A percentile compares a stretch with the other conserved stretches of the same genome.
phyloP scores from a whole-genome alignment of 2,113 vertebrate genomes.

The Carlito syrichta region DNA sequence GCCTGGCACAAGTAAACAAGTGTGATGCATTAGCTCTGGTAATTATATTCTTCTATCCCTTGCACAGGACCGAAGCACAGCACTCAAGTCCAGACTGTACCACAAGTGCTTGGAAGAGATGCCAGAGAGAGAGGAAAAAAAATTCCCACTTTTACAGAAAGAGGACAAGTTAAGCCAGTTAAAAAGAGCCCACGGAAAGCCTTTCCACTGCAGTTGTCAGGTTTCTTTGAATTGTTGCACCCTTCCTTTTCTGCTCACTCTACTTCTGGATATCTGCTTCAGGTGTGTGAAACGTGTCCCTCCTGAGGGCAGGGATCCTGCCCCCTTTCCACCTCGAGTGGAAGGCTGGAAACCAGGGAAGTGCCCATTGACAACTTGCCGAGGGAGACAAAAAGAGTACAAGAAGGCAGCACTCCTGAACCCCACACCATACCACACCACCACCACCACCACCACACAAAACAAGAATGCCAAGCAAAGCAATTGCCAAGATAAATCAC shows the following conservation, averaged over 20 bases:
- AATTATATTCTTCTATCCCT: conserved; percentile 11
- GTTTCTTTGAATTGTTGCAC: background rate
- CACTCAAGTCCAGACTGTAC: conserved; percentile 4
- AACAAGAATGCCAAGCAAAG: conserved; percentile 58
- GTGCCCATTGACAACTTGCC: background rate
- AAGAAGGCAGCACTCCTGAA: background rate
- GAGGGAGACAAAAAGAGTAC: background rate
- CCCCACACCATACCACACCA: background rate
- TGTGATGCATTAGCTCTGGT: background rate
- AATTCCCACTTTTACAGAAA: background rate
- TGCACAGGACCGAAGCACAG: background rate
- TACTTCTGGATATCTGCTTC: conserved; percentile 13
- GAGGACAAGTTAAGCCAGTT: background rate
- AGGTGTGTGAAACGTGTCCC: background rate
- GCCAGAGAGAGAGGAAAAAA: background rate
- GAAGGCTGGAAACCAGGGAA: background rate
- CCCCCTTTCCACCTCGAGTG: background rate
- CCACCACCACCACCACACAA: background rate
- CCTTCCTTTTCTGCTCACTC: conserved; percentile 19
- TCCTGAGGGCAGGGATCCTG: background rate
- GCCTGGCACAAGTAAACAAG: background rate
- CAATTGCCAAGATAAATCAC: conserved; percentile 77
- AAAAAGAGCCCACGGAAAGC: conserved; percentile 7
- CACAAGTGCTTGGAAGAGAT: background rate
- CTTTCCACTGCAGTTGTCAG: background rate